These are phyloP conservation scores for Anastatus disparis DNA, from an alignment of 1,140 invertebrate species.

Conservation along the genomic window DNA sequence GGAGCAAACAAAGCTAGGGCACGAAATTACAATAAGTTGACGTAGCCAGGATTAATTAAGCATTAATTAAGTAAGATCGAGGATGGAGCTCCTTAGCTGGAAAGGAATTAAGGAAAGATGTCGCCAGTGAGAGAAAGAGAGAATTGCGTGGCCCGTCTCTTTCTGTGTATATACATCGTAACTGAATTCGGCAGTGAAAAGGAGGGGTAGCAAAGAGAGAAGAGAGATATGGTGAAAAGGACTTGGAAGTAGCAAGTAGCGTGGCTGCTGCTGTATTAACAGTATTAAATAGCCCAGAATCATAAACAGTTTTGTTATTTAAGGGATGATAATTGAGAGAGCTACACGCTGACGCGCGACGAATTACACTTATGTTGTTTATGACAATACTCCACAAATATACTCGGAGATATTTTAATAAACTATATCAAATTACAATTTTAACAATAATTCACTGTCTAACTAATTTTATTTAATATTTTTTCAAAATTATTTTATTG, in stretches of 20 bases:
- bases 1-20: no score
- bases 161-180: no score
- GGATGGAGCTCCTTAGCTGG: conserved; percentile 8
- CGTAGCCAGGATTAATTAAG: conserved; percentile 45
- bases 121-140: conserved; percentile 44
- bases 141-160: no score
- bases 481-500: no score
- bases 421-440: no score
- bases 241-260: no score
- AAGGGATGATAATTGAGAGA: conserved; percentile 50
- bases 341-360: conserved; percentile 31
- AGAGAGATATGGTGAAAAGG: not conserved
- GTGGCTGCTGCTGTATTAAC: conserved; percentile 30
- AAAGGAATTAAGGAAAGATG: conserved; percentile 56
- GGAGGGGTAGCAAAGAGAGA: no score
- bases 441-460: no score
- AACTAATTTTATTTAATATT: no score
- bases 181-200: not conserved
- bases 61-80: conserved; percentile 44
- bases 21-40: conserved; percentile 34
- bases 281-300: conserved; percentile 41
- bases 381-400: no score
- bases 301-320: conserved; percentile 53
- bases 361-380: no score
- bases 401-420: no score